phyloP scores from a whole-genome alignment of 2,797 vertebrate species.

The Sebastes steindachneri region DNA sequence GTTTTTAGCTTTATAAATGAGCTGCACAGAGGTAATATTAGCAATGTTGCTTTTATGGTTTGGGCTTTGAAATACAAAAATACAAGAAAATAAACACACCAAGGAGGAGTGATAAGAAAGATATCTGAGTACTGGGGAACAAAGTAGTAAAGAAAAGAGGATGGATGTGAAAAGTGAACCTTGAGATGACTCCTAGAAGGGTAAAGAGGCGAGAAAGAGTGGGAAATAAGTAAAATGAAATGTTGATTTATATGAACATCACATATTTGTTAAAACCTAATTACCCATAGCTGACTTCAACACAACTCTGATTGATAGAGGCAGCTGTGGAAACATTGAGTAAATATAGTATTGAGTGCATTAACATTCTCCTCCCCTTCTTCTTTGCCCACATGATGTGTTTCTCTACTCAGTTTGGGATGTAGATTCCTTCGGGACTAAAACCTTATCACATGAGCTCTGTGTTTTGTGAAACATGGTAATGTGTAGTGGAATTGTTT shows the following conservation, averaged over 20 bases:
- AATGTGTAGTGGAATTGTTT: background rate
- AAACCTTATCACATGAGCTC: background rate
- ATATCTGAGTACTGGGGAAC: background rate
- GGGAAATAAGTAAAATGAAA: background rate
- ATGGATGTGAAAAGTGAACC: background rate
- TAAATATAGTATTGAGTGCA: background rate
- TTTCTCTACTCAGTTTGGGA: background rate
- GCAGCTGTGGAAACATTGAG: background rate
- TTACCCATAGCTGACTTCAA: background rate
- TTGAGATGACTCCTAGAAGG: background rate
- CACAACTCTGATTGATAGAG: background rate
- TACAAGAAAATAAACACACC: no score
- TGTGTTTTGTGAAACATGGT: background rate
- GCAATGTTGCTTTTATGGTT: background rate
- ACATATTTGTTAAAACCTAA: background rate
- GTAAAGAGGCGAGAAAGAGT: background rate
- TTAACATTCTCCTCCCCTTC: background rate
- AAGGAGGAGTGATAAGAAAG: no score
- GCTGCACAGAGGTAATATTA: background rate
- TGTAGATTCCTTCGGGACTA: background rate
- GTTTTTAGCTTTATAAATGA: background rate
- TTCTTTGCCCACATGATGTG: background rate
- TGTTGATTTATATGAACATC: background rate
- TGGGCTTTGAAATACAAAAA: no score
- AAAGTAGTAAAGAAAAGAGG: background rate